These are phyloP conservation scores for Protaetia brevitarsis DNA, from an alignment of 1,140 invertebrate genomes.

Conservation along the genomic window DNA sequence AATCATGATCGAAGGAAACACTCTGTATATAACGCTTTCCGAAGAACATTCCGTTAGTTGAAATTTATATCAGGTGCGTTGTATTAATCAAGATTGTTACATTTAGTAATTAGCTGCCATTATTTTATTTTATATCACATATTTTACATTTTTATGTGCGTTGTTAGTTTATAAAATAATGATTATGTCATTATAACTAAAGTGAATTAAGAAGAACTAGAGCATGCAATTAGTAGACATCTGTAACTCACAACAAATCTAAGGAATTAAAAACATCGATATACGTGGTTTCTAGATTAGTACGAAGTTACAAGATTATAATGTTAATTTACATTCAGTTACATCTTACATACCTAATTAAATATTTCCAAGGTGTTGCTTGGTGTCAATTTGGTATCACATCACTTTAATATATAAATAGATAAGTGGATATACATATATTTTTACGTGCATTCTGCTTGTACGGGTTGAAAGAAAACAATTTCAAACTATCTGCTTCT, in stretches of 20 bases:
- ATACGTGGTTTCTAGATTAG: slow-evolving; percentile 17
- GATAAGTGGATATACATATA: not conserved
- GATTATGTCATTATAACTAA: not conserved
- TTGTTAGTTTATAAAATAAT: not conserved
- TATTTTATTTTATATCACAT: not conserved
- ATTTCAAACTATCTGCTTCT: slow-evolving; percentile 34
- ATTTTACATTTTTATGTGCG: not conserved
- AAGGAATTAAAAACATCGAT: slow-evolving; percentile 25
- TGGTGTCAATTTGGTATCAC: slow-evolving; percentile 13
- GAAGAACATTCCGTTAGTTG: not conserved
- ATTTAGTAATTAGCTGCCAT: too few species aligned
- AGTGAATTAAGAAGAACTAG: not conserved
- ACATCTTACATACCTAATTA: slow-evolving; percentile 21
- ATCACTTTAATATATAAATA: slow-evolving; percentile 2
- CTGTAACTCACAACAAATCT: slow-evolving; percentile 49
- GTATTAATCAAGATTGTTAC: too few species aligned
- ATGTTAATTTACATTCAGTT: slow-evolving; percentile 23
- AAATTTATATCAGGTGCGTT: too few species aligned
- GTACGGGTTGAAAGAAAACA: slow-evolving; percentile 13
- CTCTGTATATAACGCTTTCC: not conserved
- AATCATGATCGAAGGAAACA: too few species aligned
- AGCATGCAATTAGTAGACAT: slow-evolving; percentile 40
- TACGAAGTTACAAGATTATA: slow-evolving; percentile 19
- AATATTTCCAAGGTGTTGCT: slow-evolving; percentile 19
- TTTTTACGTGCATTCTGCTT: not conserved